Conservation (phyloP, 2,888 invertebrate species). For the Cerceris rybyensis region DNA sequence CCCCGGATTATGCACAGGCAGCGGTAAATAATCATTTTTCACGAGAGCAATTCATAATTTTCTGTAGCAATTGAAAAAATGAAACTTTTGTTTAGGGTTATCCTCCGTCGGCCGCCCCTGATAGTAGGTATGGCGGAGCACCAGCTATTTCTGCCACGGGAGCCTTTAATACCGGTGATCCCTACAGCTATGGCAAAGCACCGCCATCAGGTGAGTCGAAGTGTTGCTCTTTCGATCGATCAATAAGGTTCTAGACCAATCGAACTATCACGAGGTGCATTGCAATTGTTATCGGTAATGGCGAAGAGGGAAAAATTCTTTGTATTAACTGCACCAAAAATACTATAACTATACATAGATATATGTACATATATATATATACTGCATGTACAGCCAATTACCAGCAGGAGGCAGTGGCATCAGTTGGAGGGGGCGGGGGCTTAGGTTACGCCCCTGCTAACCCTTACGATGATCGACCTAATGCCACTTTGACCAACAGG, state of each 20-base stretch:
- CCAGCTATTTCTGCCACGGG: constrained; percentile 75
- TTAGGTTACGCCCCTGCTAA: constrained; percentile 74
- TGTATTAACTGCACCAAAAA: no score
- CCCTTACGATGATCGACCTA: constrained; percentile 77
- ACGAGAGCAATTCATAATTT: not conserved
- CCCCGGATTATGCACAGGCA: constrained; percentile 78
- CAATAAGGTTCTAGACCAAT: no score
- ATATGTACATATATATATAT: constrained; percentile 31
- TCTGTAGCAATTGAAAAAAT: not conserved
- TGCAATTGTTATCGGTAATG: not conserved
- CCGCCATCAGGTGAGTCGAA: constrained; percentile 75
- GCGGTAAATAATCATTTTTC: constrained; percentile 68
- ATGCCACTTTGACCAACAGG: constrained; percentile 75
- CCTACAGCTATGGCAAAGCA: constrained; percentile 79
- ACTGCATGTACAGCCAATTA: constrained; percentile 73
- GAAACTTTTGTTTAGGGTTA: constrained; percentile 71
- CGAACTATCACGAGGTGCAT: not conserved
- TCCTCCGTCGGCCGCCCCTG: constrained; percentile 76
- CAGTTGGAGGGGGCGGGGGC: constrained; percentile 71
- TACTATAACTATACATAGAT: no score
- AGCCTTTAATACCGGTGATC: constrained; percentile 76
- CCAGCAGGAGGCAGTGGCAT: constrained; percentile 76
- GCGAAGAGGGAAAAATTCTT: no score
- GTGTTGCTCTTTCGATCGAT: no score
- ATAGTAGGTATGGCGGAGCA: constrained; percentile 78